Evolutionary conservation across 2,797 vertebrate genomes (phyloP).

Genomic region (Sebastes oblongus): DNA sequence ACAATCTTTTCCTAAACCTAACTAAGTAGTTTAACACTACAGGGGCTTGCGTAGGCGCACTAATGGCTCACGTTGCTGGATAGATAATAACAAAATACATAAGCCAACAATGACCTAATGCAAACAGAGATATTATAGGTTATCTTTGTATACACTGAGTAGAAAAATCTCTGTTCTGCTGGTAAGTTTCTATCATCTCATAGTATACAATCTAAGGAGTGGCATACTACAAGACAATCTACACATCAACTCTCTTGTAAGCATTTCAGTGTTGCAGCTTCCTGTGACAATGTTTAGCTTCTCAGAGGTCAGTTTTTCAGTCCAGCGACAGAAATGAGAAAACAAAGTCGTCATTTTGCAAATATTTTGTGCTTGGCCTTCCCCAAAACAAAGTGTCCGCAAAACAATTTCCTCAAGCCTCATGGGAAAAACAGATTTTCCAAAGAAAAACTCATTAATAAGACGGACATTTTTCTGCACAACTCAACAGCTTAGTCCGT

Average conservation of each 20-base stretch:
- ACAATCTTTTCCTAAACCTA: not conserved
- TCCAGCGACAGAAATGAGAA: not conserved
- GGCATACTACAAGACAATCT: too few species aligned
- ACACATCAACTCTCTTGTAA: not conserved
- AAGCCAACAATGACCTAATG: not conserved
- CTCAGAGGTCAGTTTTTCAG: not conserved
- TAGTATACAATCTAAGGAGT: not conserved
- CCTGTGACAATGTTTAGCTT: not conserved
- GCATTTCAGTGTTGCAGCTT: not conserved
- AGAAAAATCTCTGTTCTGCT: not conserved
- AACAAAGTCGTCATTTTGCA: not conserved
- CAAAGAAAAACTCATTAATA: conserved; percentile 52
- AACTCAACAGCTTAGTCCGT: conserved; percentile 49
- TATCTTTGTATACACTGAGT: not conserved
- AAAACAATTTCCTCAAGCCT: conserved; percentile 23
- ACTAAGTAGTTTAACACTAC: not conserved
- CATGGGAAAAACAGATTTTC: conserved; percentile 9
- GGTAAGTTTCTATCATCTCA: not conserved
- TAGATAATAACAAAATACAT: not conserved
- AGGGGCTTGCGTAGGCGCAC: not conserved
- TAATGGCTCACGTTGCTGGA: not conserved
- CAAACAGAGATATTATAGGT: not conserved
- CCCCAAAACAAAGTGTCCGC: not conserved
- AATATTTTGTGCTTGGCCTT: conserved; percentile 22
- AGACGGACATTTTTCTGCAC: conserved; percentile 35